Percentiles rank a stretch among this genome's conserved stretches.
Evolutionary conservation across 2,797 vertebrate genomes (phyloP).

Genomic region (Sebastes melanostomus): DNA sequence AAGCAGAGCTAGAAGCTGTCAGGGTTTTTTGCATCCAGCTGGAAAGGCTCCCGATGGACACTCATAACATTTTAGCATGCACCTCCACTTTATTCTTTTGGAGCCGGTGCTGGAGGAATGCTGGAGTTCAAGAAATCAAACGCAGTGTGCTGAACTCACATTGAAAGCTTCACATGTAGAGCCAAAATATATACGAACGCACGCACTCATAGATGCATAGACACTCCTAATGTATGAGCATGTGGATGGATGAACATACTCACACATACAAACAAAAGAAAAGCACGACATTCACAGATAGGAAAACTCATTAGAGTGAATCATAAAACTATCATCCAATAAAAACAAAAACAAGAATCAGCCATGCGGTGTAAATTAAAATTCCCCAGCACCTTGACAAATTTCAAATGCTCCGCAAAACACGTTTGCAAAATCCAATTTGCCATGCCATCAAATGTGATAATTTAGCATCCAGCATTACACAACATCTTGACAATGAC

Average conservation of each 20-base stretch:
- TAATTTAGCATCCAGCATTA: conserved; percentile 38
- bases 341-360: conserved; percentile 7
- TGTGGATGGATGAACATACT: neutral
- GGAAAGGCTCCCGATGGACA: conserved; percentile 42
- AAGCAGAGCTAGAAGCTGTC: conserved; percentile 46
- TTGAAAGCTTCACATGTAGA: neutral
- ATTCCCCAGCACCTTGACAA: conserved; percentile 37
- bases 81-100: conserved; percentile 40
- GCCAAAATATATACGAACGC: conserved; percentile 23
- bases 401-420: conserved; percentile 32
- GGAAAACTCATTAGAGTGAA: conserved; percentile 7
- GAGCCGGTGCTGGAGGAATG: conserved; percentile 30
- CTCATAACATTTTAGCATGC: conserved; percentile 49
- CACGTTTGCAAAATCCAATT: conserved; percentile 45
- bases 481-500: conserved; percentile 35
- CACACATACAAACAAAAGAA: neutral
- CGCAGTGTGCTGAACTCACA: conserved; percentile 5
- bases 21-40: conserved; percentile 40
- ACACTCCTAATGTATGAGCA: neutral
- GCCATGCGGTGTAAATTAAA: conserved; percentile 29
- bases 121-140: conserved; percentile 50
- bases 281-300: conserved; percentile 2
- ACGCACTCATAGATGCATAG: neutral
- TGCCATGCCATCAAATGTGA: conserved; percentile 32
- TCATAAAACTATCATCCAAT: conserved; percentile 24